These are phyloP conservation scores for Amphipyra berbera DNA, from an alignment of 2,888 invertebrate genomes.

Conservation along the genomic window DNA sequence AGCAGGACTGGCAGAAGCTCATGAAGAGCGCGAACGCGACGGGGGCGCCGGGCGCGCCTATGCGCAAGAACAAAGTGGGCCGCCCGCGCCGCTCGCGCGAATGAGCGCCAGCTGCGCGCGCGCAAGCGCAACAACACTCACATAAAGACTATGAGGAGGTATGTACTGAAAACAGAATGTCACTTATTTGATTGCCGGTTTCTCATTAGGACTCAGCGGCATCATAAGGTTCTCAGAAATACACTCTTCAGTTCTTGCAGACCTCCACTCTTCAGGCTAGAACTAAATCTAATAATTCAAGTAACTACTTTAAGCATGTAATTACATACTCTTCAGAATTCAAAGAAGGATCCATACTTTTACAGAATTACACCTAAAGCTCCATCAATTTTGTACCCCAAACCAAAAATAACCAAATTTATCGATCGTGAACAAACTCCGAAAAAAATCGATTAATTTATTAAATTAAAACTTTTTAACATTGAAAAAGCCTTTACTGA, in stretches of 20 bases:
- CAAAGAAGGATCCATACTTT: too few species aligned
- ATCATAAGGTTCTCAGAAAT: neutral
- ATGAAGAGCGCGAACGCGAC: slow-evolving; percentile 93
- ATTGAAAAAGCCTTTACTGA: slow-evolving; percentile 20
- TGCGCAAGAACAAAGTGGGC: slow-evolving; percentile 97
- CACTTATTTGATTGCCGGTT: neutral
- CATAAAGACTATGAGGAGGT: slow-evolving; percentile 87
- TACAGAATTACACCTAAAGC: too few species aligned
- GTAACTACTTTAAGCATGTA: too few species aligned
- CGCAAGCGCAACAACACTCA: slow-evolving; percentile 75
- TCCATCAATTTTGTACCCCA: too few species aligned
- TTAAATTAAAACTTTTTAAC: slow-evolving; percentile 28
- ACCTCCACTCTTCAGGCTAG: too few species aligned
- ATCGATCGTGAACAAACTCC: slow-evolving; percentile 19
- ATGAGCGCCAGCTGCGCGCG: slow-evolving; percentile 90
- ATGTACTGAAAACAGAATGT: slow-evolving; percentile 30
- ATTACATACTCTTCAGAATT: too few species aligned
- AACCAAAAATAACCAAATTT: slow-evolving; percentile 5
- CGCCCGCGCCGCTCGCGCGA: slow-evolving; percentile 96
- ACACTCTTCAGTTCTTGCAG: neutral
- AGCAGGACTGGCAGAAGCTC: slow-evolving; percentile 98
- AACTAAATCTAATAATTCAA: too few species aligned
- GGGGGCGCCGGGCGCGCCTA: slow-evolving; percentile 91
- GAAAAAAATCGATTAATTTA: slow-evolving; percentile 33
- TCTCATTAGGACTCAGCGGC: neutral